These are phyloP conservation scores for Tokudaia tokunoshimensis DNA, from an alignment of 2,797 vertebrate genomes.

Conservation along the genomic window DNA sequence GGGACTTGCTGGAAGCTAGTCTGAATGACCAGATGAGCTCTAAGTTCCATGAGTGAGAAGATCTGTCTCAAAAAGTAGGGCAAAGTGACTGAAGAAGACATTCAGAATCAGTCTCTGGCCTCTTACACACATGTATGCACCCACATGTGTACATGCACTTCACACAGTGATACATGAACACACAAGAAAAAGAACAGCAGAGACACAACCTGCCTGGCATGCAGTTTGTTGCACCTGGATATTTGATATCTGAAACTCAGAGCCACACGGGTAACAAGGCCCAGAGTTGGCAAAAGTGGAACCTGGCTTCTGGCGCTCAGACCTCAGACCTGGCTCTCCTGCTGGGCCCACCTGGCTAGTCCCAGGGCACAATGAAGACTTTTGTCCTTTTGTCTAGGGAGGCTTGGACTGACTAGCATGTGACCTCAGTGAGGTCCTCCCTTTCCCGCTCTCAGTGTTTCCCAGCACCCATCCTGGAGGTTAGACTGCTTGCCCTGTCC, in stretches of 20 bases:
- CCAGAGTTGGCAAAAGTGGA: background rate
- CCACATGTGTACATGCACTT: background rate
- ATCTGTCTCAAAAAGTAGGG: background rate
- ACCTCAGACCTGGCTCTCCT: background rate
- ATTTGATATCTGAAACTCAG: background rate
- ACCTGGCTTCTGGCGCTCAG: background rate
- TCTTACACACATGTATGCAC: background rate
- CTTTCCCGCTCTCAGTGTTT: background rate
- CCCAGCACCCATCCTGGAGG: background rate
- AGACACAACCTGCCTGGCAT: background rate
- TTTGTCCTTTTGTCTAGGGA: background rate
- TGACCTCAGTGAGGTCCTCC: background rate
- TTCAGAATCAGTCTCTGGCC: background rate
- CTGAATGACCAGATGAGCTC: background rate
- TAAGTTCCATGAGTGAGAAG: background rate
- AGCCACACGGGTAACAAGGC: background rate
- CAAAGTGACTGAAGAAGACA: background rate
- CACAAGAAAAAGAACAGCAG: background rate
- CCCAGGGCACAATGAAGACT: background rate
- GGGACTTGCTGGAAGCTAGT: background rate
- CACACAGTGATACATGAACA: background rate
- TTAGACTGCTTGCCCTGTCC: fast-evolving
- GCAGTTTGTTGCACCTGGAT: background rate
- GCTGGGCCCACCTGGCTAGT: background rate
- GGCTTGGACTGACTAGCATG: background rate